Conservation (phyloP, 1,140 invertebrate species). For the Stegodyphus mimosarum region DNA sequence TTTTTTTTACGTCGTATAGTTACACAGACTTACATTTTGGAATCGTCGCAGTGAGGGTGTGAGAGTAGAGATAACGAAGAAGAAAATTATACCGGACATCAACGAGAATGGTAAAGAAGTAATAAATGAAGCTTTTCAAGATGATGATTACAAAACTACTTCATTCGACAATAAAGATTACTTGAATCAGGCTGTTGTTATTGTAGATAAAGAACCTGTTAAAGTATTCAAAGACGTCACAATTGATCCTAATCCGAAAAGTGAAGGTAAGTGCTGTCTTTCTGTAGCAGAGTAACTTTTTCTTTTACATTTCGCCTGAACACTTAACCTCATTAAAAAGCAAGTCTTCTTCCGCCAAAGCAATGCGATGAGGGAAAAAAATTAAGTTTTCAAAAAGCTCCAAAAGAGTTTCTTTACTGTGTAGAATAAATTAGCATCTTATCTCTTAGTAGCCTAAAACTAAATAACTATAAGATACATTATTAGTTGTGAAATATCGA, state of each 20-base stretch:
- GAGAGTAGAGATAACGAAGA: constrained; percentile 66
- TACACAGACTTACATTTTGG: constrained; percentile 70
- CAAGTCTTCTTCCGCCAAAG: neutral
- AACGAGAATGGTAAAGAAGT: constrained; percentile 22
- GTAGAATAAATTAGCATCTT: too few relatives aligned
- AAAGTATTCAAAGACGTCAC: constrained; percentile 13
- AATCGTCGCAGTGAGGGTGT: constrained; percentile 67
- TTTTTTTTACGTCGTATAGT: constrained; percentile 63
- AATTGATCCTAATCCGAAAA: neutral
- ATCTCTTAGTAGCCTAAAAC: too few relatives aligned
- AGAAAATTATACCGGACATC: constrained; percentile 13
- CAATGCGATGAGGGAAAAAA: neutral
- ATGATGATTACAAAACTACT: neutral
- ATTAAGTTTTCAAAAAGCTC: too few relatives aligned
- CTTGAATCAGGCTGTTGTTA: neutral
- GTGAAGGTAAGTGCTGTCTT: neutral
- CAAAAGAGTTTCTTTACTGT: too few relatives aligned
- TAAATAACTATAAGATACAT: too few relatives aligned
- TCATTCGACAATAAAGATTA: neutral
- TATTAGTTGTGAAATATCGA: too few relatives aligned
- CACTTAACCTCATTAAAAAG: neutral
- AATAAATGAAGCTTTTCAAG: constrained; percentile 10
- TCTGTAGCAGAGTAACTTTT: neutral
- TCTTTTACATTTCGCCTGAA: neutral
- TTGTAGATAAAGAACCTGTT: neutral